Evolutionary conservation across 2,888 invertebrate genomes (phyloP), one percentile per base, ranked within the genome.

Genomic region (Drosophila nr. perissopoda): DNA sequence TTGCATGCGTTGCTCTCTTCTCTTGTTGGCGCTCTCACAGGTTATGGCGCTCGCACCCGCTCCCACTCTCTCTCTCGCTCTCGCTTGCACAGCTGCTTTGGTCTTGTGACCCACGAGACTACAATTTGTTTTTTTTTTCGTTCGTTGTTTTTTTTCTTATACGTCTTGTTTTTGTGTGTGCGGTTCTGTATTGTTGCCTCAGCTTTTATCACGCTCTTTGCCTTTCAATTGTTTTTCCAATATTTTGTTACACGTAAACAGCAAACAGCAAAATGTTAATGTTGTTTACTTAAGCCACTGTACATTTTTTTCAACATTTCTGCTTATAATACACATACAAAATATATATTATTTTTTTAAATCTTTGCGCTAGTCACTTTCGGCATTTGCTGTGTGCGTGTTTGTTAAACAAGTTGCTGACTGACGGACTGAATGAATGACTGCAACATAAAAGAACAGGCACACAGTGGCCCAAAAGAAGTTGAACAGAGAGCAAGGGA

Each of bases 51-150:
- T 8, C 45, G 45, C 7, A 2, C 25, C 8, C 16, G 8, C 42
- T 57, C 31, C 33, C 11, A 33, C 33, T 36, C 62, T 38, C 59
- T 56, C 64, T 36, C 59, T 40, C 48, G 38, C 57, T 25, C 58
- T 63, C 59, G 31, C 53, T 21, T 51, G 16, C 73, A 53, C 73
- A 79, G 82, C 76, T 78, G 77, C 57, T 66, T 73, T 65, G 71
- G 86, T 87, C 89, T 90, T 86, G 90, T 87, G 86, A 90, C 84
- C 84, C 72, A 76, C 83, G 79, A 63, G 65, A 72, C 71, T 45
- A 56, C 65, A 36, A 66, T 49, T 52, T 71, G 65, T 70, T 8
- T 77, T 75, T 74, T 71, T 66, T 49, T 54, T 67, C 48, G 42
- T 51, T 58, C 10, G 38, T 57, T 56, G 52, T 52, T 59, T 42